A percentile compares a stretch with the other conserved stretches of the same genome.
Evolutionary conservation across 2,888 invertebrate genomes (phyloP).

Genomic region (Ophion ventricosus): DNA sequence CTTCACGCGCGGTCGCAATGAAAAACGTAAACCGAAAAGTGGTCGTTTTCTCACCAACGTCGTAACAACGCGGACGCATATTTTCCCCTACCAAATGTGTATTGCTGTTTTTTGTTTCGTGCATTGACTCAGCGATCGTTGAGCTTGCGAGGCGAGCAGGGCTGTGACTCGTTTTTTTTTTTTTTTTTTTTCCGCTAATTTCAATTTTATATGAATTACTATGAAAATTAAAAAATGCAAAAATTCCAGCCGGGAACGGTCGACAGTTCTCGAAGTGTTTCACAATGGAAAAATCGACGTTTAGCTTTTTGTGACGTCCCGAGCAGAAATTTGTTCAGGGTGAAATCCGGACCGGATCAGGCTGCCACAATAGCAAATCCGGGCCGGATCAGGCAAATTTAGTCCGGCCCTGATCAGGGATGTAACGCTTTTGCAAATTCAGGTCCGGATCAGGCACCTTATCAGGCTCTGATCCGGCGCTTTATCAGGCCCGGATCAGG

Average conservation of each 20-base stretch:
- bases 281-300: neutral
- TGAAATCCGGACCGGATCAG: too few relatives aligned
- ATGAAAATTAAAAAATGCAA: neutral
- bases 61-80: constrained; percentile 58
- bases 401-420: too few relatives aligned
- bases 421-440: too few relatives aligned
- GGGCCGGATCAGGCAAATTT: too few relatives aligned
- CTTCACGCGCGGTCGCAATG: constrained; percentile 23
- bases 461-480: too few relatives aligned
- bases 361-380: too few relatives aligned
- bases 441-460: too few relatives aligned
- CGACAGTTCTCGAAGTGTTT: neutral
- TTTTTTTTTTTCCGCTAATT: neutral
- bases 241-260: neutral
- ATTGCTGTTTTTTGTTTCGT: constrained; percentile 77
- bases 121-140: constrained; percentile 75
- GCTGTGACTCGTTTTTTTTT: constrained; percentile 44
- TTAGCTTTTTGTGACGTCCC: neutral
- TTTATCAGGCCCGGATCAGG: too few relatives aligned
- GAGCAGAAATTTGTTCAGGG: too few relatives aligned
- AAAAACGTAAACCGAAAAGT: constrained; percentile 23
- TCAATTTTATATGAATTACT: neutral
- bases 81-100: constrained; percentile 71
- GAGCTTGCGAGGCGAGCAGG: constrained; percentile 68
- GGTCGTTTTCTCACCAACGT: constrained; percentile 48